These are phyloP conservation scores for Zaprionus africanus DNA, from an alignment of 1,140 invertebrate genomes.

Conservation along the genomic window DNA sequence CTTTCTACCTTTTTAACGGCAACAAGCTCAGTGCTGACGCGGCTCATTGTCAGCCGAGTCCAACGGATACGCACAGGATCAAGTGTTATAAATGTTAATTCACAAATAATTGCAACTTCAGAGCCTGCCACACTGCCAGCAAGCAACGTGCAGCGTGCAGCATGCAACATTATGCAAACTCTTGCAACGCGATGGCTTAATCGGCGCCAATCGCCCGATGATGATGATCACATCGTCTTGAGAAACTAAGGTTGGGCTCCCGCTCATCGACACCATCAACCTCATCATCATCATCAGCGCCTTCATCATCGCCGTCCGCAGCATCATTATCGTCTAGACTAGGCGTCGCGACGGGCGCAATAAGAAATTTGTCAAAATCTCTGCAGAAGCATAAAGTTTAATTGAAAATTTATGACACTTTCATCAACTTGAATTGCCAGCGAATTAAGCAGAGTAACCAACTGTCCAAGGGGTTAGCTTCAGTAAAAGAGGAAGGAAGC, in stretches of 20 bases:
- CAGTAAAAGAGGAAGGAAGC: neutral
- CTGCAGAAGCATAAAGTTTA: conserved; percentile 56
- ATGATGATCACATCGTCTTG: conserved; percentile 18
- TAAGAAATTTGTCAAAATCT: conserved; percentile 37
- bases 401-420: conserved; percentile 82
- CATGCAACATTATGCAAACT: conserved; percentile 29
- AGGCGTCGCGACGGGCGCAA: conserved; percentile 25
- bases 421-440: conserved; percentile 46
- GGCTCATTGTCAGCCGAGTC: conserved; percentile 7
- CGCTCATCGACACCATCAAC: neutral
- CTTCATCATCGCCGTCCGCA: neutral
- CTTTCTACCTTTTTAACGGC: conserved; percentile 46
- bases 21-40: conserved; percentile 5
- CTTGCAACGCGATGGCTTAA: conserved; percentile 61
- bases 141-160: neutral
- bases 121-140: conserved; percentile 17
- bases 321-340: conserved; percentile 40
- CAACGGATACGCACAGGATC: conserved; percentile 70
- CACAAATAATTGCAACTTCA: conserved; percentile 75
- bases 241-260: conserved; percentile 43
- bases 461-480: neutral
- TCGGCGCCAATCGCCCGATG: conserved; percentile 73
- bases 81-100: conserved; percentile 84
- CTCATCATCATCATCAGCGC: conserved; percentile 2
- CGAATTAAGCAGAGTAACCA: conserved; percentile 5